phyloP scores from a whole-genome alignment of 2,113 vertebrate genomes.

The Tupaia tana region DNA sequence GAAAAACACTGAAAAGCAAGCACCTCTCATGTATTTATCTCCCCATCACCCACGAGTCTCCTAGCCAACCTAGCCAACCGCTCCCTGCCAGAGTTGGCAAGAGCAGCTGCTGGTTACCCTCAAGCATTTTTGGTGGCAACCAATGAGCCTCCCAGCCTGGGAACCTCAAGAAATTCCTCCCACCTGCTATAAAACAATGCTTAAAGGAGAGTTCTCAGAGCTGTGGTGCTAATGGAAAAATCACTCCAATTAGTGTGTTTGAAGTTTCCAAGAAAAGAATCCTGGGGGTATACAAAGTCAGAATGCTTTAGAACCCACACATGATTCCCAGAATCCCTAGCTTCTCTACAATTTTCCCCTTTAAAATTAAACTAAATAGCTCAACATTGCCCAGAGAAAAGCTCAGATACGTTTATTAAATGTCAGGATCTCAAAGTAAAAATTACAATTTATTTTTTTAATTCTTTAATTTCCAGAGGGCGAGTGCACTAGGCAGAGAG shows the following conservation, averaged over 20 bases:
- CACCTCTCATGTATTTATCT: background rate
- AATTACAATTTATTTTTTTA: background rate
- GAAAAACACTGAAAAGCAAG: background rate
- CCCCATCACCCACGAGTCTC: background rate
- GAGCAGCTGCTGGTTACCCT: background rate
- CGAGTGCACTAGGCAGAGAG: too few relatives aligned
- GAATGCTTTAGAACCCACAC: conserved; percentile 9
- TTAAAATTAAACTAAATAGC: conserved; percentile 39
- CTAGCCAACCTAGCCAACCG: background rate
- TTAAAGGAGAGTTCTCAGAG: conserved; percentile 28
- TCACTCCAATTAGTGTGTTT: conserved; percentile 38
- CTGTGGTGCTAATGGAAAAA: conserved; percentile 35
- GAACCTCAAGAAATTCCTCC: conserved; percentile 60
- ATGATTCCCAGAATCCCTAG: conserved; percentile 37
- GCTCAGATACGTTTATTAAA: conserved; percentile 19
- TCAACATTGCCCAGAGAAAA: background rate
- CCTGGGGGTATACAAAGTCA: background rate
- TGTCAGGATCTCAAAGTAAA: conserved; percentile 22
- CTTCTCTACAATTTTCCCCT: background rate
- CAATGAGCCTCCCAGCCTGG: background rate
- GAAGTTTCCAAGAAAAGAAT: conserved; percentile 58
- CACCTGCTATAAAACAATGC: conserved; percentile 32
- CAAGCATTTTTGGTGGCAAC: background rate
- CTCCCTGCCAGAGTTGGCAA: background rate
- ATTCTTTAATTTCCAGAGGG: too few relatives aligned